phyloP scores from a whole-genome alignment of 2,797 vertebrate genomes.

The Carapus acus region DNA sequence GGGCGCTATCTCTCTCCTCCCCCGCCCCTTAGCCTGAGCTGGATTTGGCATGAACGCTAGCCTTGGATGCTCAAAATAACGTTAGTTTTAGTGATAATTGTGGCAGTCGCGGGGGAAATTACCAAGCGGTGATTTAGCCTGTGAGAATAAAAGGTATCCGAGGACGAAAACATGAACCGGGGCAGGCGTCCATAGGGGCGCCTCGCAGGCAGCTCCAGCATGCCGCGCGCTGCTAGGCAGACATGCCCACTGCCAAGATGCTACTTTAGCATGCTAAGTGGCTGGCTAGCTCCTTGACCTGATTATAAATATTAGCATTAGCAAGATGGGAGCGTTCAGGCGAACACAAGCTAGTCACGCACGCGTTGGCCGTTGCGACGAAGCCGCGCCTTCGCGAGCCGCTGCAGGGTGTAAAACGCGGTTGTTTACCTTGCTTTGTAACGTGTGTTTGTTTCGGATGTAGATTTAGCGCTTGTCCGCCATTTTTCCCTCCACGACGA shows the following conservation, averaged over 20 bases:
- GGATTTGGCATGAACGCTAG: constrained; percentile 11
- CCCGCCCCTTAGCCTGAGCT: constrained; percentile 2
- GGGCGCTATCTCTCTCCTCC: constrained; percentile 5
- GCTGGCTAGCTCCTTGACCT: constrained; percentile 45
- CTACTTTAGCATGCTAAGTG: constrained; percentile 61
- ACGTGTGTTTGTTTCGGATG: constrained; percentile 69
- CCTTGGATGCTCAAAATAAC: constrained; percentile 19
- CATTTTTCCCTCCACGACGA: constrained; percentile 68
- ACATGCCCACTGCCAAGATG: constrained; percentile 45
- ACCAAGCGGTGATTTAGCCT: too few relatives aligned
- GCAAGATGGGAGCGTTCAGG: constrained; percentile 27
- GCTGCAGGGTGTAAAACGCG: constrained; percentile 39
- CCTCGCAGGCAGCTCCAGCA: constrained; percentile 28
- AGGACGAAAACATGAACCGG: not conserved
- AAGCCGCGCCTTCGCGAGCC: constrained; percentile 14
- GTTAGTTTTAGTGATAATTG: constrained; percentile 17
- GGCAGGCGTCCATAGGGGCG: constrained; percentile 2
- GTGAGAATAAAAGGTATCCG: not conserved
- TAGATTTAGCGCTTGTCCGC: constrained; percentile 74
- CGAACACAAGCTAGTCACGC: constrained; percentile 12
- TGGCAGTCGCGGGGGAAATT: not conserved
- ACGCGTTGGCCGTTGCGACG: constrained; percentile 18
- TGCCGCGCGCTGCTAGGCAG: constrained; percentile 44
- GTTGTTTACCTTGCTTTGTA: constrained; percentile 68
- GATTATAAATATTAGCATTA: constrained; percentile 52